phyloP scores from a whole-genome alignment of 1,140 invertebrate species.

The Pseudomyrmex sp. region DNA sequence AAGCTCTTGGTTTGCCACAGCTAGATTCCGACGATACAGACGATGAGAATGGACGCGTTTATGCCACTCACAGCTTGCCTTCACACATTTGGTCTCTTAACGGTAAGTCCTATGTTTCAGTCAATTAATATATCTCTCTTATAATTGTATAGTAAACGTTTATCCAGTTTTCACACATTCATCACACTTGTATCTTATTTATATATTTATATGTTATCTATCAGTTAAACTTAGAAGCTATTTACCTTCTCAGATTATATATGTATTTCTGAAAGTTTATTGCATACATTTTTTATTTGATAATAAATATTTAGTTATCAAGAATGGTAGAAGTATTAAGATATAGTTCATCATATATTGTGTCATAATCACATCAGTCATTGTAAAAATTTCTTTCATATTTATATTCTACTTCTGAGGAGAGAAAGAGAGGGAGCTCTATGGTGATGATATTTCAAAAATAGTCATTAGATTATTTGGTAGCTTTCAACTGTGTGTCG shows the following conservation, averaged over 20 bases:
- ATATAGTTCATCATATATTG: not conserved
- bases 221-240: not conserved
- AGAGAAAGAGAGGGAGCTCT: not conserved
- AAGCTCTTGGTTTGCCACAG: conserved; percentile 81
- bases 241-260: not conserved
- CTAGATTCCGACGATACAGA: conserved; percentile 83
- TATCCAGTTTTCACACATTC: too few relatives aligned
- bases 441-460: not conserved
- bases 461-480: not conserved
- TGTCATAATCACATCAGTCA: not conserved
- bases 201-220: not conserved
- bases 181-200: not conserved
- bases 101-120: conserved; percentile 87
- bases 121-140: too few relatives aligned
- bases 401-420: not conserved
- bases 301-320: not conserved
- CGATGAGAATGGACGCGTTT: conserved; percentile 89
- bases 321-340: not conserved
- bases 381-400: not conserved
- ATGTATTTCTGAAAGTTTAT: not conserved
- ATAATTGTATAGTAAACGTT: too few relatives aligned
- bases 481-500: not conserved
- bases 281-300: not conserved
- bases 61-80: conserved; percentile 94
- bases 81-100: conserved; percentile 96